Percentiles rank a stretch among this genome's conserved stretches.
Evolutionary conservation across 2,113 vertebrate species (phyloP).

Genomic region (Leucopsar rothschildi): DNA sequence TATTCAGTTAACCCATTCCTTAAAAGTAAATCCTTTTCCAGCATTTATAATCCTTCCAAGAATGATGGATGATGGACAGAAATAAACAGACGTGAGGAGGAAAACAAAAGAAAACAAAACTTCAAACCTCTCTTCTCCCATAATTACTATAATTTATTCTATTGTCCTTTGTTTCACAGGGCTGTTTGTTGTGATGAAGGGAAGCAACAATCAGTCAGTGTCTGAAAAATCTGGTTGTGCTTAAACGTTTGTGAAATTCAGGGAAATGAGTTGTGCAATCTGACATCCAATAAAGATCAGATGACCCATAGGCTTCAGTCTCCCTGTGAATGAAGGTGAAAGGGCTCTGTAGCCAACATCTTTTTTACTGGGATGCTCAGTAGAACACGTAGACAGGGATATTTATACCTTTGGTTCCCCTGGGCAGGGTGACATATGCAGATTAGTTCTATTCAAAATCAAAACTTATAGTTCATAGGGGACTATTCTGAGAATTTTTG

Average conservation of each 20-base stretch:
- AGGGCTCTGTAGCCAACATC: background rate
- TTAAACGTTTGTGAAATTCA: conserved; percentile 48
- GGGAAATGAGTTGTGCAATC: conserved; percentile 17
- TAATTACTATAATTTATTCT: background rate
- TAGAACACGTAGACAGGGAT: background rate
- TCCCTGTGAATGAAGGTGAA: conserved; percentile 3
- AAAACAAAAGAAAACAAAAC: conserved; percentile 6
- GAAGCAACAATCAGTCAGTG: background rate
- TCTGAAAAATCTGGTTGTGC: conserved; percentile 26
- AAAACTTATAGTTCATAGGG: background rate
- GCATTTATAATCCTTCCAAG: background rate
- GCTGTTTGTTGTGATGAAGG: background rate
- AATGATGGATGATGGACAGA: background rate
- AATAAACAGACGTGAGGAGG: background rate
- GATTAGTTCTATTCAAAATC: background rate
- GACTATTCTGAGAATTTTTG: background rate
- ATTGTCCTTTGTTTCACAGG: conserved; percentile 8
- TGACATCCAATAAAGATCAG: conserved; percentile 1
- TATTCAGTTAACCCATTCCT: conserved; percentile 39
- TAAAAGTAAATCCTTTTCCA: background rate
- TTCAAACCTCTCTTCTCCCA: background rate
- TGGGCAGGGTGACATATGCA: background rate
- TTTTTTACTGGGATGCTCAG: background rate
- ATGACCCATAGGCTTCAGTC: background rate
- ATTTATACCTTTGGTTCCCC: background rate